These are phyloP conservation scores for Lissocephala sabroskyi DNA, from an alignment of 2,888 invertebrate genomes.

Conservation along the genomic window DNA sequence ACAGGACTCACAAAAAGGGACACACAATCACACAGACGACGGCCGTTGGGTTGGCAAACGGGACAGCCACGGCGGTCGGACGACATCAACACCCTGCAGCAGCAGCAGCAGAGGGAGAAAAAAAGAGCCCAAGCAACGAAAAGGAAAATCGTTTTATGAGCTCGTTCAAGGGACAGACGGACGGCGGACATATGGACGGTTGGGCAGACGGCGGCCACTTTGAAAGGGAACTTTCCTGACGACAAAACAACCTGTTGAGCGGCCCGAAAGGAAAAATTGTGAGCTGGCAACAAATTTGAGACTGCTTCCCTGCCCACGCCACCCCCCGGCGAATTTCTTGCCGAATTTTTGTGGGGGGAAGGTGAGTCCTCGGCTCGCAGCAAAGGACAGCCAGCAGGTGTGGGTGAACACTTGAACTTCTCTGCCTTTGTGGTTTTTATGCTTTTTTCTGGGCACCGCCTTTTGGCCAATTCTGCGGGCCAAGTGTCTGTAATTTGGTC, in stretches of 20 bases:
- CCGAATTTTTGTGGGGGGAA: constrained; percentile 43
- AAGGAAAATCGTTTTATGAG: constrained; percentile 67
- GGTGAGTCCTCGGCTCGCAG: constrained; percentile 6
- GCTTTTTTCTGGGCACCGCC: not conserved
- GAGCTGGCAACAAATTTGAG: too few species aligned
- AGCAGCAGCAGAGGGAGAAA: constrained; percentile 65
- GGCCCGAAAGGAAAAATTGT: constrained; percentile 34
- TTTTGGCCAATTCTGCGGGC: constrained; percentile 39
- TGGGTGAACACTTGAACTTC: too few species aligned
- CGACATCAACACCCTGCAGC: constrained; percentile 11
- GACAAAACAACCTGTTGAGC: constrained; percentile 32
- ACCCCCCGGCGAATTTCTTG: too few species aligned
- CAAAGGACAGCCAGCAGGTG: constrained; percentile 2
- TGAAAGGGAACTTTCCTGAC: constrained; percentile 42
- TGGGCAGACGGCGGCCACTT: constrained; percentile 4
- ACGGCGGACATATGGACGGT: constrained; percentile 3
- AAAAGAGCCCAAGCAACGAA: constrained; percentile 55
- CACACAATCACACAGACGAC: constrained; percentile 16
- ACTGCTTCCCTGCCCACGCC: too few species aligned
- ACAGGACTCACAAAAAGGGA: constrained; percentile 29
- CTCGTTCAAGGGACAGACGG: constrained; percentile 48
- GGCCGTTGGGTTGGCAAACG: constrained; percentile 25
- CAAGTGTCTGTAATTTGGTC: constrained; percentile 57
- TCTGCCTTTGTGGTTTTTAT: constrained; percentile 14
- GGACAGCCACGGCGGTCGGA: not conserved